Evolutionary conservation across 2,113 vertebrate species (phyloP).

Genomic region (Tapirus terrestris): DNA sequence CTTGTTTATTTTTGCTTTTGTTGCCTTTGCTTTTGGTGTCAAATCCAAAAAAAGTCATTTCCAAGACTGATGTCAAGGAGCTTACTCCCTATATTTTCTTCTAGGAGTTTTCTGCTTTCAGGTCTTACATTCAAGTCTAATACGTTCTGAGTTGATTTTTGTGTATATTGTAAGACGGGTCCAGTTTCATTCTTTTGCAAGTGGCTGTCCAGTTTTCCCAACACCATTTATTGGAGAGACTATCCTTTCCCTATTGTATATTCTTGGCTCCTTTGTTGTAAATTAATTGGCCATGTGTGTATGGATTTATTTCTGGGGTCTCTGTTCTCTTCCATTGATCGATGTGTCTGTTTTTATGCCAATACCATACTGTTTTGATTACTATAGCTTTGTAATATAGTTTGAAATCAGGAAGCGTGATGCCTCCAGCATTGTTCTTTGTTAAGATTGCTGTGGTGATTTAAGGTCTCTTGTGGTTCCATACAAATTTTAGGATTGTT

Average conservation of each 20-base stretch:
- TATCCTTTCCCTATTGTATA: not conserved
- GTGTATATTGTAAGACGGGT: not conserved
- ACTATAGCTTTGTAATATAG: not conserved
- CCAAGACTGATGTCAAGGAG: not conserved
- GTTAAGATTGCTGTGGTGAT: not conserved
- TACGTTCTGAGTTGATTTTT: not conserved
- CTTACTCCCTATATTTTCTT: not conserved
- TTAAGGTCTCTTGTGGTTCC: not conserved
- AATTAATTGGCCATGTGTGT: not conserved
- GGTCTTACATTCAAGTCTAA: not conserved
- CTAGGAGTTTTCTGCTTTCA: not conserved
- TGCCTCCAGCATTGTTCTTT: not conserved
- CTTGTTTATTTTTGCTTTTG: not conserved
- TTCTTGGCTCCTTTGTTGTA: not conserved
- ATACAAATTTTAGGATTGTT: not conserved
- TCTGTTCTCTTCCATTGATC: not conserved
- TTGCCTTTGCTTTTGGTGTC: not conserved
- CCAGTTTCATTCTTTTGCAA: not conserved
- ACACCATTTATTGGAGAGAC: not conserved
- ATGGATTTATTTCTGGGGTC: not conserved
- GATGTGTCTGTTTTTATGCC: not conserved
- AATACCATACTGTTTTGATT: not conserved
- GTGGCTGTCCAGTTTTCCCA: not conserved
- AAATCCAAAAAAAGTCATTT: not conserved
- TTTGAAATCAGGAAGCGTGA: not conserved